Conservation (phyloP, 2,888 invertebrate species). For the Molorchus minor region DNA sequence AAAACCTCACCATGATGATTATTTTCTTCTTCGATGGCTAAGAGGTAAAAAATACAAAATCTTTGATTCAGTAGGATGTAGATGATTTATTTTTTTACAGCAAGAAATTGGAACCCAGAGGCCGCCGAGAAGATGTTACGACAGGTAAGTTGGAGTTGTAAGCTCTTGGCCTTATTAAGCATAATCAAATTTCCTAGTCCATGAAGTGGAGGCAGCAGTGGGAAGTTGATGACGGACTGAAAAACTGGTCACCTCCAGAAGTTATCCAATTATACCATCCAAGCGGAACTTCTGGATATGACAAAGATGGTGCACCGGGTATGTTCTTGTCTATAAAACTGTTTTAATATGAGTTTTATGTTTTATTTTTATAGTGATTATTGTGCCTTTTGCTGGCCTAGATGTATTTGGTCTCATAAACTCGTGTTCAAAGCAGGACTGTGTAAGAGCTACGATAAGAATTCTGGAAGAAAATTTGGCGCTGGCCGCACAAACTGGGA, state of each 20-base stretch:
- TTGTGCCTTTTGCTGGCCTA: constrained; percentile 82
- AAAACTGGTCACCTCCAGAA: constrained; percentile 76
- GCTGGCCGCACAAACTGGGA: constrained; percentile 69
- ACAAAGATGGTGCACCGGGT: constrained; percentile 85
- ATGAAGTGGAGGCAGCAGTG: constrained; percentile 78
- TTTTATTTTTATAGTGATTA: constrained; percentile 75
- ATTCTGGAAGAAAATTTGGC: constrained; percentile 73
- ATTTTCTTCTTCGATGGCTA: constrained; percentile 82
- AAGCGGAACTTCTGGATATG: constrained; percentile 81
- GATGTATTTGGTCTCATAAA: constrained; percentile 86
- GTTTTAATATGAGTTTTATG: too few relatives aligned
- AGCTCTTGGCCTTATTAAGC: background rate
- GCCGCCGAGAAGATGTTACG: constrained; percentile 94
- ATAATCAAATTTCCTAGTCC: constrained; percentile 65
- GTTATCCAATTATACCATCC: constrained; percentile 77
- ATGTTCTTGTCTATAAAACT: too few relatives aligned
- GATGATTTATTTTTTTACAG: constrained; percentile 67
- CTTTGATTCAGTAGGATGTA: too few relatives aligned
- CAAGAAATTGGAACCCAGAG: constrained; percentile 84
- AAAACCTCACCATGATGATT: constrained; percentile 79
- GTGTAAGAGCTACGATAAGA: constrained; percentile 75
- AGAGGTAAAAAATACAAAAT: constrained; percentile 68
- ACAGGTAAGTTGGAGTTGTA: constrained; percentile 71
- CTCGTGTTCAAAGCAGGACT: constrained; percentile 74
- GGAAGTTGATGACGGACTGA: constrained; percentile 75